phyloP scores from a whole-genome alignment of 2,113 vertebrate species.

The Condylura cristata region DNA sequence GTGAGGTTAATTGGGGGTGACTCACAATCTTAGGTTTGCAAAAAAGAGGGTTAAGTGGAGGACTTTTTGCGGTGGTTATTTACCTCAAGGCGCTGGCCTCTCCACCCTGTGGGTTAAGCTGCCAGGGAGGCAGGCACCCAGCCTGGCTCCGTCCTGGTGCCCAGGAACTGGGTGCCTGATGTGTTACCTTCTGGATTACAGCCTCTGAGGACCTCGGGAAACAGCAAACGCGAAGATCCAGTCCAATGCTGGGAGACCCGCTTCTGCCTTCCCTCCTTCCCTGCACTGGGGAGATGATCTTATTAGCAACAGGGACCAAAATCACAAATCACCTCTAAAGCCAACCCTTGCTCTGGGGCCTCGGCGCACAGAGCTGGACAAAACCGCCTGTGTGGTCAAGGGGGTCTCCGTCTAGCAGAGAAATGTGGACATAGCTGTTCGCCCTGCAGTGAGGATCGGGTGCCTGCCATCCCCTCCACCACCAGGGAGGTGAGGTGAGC shows the following conservation, averaged over 20 bases:
- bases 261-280: not conserved
- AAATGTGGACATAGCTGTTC: not conserved
- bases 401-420: not conserved
- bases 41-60: conserved; percentile 42
- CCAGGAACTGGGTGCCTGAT: accelerated
- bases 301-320: not conserved
- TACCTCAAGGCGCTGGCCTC: not conserved
- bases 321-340: not conserved
- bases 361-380: not conserved
- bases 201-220: accelerated
- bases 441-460: too few relatives aligned
- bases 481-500: too few relatives aligned
- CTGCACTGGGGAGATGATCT: not conserved
- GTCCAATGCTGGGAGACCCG: not conserved
- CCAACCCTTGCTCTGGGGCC: not conserved
- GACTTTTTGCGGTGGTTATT: not conserved
- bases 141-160: not conserved
- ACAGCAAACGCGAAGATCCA: not conserved
- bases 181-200: not conserved
- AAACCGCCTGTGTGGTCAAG: not conserved
- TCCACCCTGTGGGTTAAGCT: not conserved
- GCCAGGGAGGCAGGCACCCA: too few relatives aligned
- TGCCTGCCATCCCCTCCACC: too few relatives aligned
- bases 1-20: conserved; percentile 68
- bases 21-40: conserved; percentile 35